Conservation (phyloP, 2,113 vertebrate genomes). For the Thunnus maccoyii region DNA sequence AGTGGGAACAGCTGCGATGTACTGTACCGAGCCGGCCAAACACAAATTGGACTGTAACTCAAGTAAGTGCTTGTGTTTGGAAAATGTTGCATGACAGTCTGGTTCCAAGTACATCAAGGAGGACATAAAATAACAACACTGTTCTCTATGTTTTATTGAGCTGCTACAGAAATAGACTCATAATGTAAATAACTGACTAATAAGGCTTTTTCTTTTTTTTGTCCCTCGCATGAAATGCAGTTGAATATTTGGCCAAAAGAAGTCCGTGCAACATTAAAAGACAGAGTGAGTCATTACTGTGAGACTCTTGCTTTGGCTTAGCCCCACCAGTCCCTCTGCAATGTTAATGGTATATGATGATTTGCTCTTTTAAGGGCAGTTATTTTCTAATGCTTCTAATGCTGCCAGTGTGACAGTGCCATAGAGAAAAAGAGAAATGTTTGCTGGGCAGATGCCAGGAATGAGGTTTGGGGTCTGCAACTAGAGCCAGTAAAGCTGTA, state of each 20-base stretch:
- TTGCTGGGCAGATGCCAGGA: slow-evolving; percentile 70
- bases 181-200: slow-evolving; percentile 61
- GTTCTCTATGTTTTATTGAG: slow-evolving; percentile 2
- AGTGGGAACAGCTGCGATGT: slow-evolving; percentile 76
- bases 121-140: slow-evolving; percentile 64
- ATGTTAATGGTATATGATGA: slow-evolving; percentile 41
- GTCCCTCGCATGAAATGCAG: slow-evolving; percentile 25
- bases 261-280: slow-evolving; percentile 31
- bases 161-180: slow-evolving; percentile 50
- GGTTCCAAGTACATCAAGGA: slow-evolving; percentile 64
- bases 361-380: slow-evolving; percentile 78
- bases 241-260: slow-evolving; percentile 24
- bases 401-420: slow-evolving; percentile 67
- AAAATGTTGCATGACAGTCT: slow-evolving; percentile 65
- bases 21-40: slow-evolving; percentile 48
- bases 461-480: slow-evolving; percentile 83
- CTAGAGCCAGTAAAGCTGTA: slow-evolving; percentile 90
- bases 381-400: slow-evolving; percentile 64
- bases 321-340: slow-evolving; percentile 7
- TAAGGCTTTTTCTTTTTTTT: slow-evolving; percentile 27
- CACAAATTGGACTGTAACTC: slow-evolving; percentile 65
- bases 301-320: slow-evolving; percentile 49
- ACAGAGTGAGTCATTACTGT: slow-evolving; percentile 29
- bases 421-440: slow-evolving; percentile 79
- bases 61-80: slow-evolving; percentile 66